Evolutionary conservation across 2,888 invertebrate genomes (phyloP).

Genomic region (Calameuta idolon): DNA sequence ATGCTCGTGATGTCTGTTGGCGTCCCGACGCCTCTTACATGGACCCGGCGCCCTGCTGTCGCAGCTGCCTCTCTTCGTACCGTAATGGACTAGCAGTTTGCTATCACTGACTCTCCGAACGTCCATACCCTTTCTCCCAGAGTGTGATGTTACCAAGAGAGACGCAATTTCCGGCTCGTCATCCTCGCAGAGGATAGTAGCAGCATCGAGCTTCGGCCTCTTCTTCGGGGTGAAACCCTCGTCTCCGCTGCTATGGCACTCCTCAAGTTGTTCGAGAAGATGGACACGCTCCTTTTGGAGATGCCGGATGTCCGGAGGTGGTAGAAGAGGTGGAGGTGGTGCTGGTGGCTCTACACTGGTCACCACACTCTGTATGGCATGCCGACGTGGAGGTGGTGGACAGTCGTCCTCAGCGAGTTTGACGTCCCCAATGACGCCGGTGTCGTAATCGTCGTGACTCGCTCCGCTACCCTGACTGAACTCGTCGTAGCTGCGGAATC

Average conservation of each 20-base stretch:
- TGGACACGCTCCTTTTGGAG: constrained; percentile 79
- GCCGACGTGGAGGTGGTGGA: constrained; percentile 67
- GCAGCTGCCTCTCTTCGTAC: constrained; percentile 58
- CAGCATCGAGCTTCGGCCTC: constrained; percentile 72
- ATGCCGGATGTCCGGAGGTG: constrained; percentile 74
- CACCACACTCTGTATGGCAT: constrained; percentile 70
- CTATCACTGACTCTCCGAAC: constrained; percentile 62
- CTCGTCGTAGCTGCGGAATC: constrained; percentile 78
- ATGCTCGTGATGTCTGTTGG: constrained; percentile 69
- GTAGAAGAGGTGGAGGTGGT: constrained; percentile 61
- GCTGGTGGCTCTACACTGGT: constrained; percentile 69
- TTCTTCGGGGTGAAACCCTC: constrained; percentile 76
- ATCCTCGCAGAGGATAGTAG: constrained; percentile 58
- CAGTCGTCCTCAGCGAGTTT: constrained; percentile 65
- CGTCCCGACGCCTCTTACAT: constrained; percentile 62
- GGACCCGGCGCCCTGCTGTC: constrained; percentile 56
- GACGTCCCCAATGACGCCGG: constrained; percentile 53
- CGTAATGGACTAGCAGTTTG: constrained; percentile 58
- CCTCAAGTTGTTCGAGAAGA: constrained; percentile 77
- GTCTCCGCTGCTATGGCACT: constrained; percentile 79
- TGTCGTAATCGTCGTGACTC: constrained; percentile 74
- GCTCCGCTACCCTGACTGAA: constrained; percentile 79
- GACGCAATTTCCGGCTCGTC: constrained; percentile 64
- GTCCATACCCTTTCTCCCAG: constrained; percentile 62
- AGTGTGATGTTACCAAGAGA: constrained; percentile 62